Evolutionary conservation across 2,797 vertebrate species (phyloP), one percentile per base, ranked within the genome.

Genomic region (Periparus ater): DNA sequence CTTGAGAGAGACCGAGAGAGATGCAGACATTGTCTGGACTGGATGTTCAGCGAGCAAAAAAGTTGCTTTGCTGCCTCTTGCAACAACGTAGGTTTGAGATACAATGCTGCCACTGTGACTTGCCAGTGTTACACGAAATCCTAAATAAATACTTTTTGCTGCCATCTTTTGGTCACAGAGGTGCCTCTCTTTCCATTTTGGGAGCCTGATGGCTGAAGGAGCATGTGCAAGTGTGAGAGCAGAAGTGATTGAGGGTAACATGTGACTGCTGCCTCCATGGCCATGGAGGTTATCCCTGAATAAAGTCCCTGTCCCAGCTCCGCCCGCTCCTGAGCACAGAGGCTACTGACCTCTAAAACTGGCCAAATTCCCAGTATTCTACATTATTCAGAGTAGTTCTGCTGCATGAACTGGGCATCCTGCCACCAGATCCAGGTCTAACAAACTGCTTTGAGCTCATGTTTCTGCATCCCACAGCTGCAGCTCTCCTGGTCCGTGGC

Each of bases 111-210:
- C 10, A 13, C 74, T 36, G 63, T 54, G 42, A 47, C 62, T 92
- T 27, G 25, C 44, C 74, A 26, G 71, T 8, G 45, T 54, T 77
- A 68, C 84, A 71, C 68, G 74, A 57, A 88, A 91, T 80, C 78
- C 58, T 47, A 78, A 88, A 93, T 70, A 79, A 86, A 60, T 94
- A 96, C 80, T 90, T 96, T 96, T 82, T 96, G 94, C 96, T 97
- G 96, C 96, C 96, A 96, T 93, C 94, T 97, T 93, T 96, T 96
- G 96, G 96, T 79, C 90, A 88, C 80, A 76, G 26, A 74, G 71
- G n/a, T 57, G 75, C 62, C 61, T 94, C 81, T 92, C 84, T 67
- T 74, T 57, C 62, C 74, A 61, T 90, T 90, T 92, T 76, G 85
- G 85, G 71, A 86, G 85, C 20, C 50, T 57, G 32, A 13, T 47